phyloP scores from a whole-genome alignment of 2,888 invertebrate species.

The Chydorus sphaericus region DNA sequence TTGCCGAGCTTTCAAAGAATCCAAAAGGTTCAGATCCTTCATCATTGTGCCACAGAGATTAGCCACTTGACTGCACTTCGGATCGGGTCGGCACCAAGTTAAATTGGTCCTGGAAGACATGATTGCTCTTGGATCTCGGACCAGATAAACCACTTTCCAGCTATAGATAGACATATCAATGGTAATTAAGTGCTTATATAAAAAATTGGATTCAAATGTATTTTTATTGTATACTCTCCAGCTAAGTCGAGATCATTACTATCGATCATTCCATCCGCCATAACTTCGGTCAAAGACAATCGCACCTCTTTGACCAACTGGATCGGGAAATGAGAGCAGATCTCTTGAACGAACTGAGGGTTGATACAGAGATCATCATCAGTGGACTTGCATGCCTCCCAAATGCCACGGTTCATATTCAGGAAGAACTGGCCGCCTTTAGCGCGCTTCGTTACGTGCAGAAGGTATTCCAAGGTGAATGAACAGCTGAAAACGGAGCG shows the following conservation, averaged over 20 bases:
- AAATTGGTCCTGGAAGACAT: conserved; percentile 7
- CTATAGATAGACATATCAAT: conserved; percentile 38
- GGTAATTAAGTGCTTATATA: too few relatives aligned
- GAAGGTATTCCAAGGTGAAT: background rate
- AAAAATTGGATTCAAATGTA: too few relatives aligned
- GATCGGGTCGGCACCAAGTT: background rate
- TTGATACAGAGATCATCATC: conserved; percentile 41
- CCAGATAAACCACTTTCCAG: conserved; percentile 11
- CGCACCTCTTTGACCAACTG: conserved; percentile 79
- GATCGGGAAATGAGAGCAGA: conserved; percentile 72
- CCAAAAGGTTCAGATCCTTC: background rate
- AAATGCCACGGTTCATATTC: background rate
- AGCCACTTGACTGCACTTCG: background rate
- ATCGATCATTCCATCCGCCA: conserved; percentile 54
- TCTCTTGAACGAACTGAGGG: conserved; percentile 51
- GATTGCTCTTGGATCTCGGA: conserved; percentile 5
- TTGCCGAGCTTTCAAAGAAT: background rate
- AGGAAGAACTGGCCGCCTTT: background rate
- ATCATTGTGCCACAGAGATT: background rate
- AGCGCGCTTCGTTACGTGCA: background rate
- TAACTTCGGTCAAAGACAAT: conserved; percentile 42
- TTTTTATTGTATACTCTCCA: too few relatives aligned
- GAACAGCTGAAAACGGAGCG: background rate
- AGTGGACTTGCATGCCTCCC: background rate
- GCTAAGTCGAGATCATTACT: too few relatives aligned